Percentiles rank a stretch among this genome's conserved stretches.
These are phyloP conservation scores for Pteropus rufus DNA, from an alignment of 2,797 vertebrate genomes.

Conservation along the genomic window DNA sequence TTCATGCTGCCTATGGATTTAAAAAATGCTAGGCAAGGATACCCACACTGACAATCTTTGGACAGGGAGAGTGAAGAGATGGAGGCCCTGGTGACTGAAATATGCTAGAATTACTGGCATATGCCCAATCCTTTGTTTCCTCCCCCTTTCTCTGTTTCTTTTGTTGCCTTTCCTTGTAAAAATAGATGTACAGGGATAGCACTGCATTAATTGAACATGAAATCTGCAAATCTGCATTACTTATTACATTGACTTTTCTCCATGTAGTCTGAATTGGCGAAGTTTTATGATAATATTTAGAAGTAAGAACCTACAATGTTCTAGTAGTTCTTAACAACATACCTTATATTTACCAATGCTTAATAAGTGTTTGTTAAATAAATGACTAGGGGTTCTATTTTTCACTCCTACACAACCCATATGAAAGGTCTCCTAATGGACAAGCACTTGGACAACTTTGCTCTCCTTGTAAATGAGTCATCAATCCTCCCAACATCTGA, in stretches of 20 bases:
- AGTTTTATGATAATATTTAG: neutral
- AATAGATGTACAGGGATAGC: neutral
- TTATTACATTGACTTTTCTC: neutral
- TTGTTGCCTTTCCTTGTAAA: neutral
- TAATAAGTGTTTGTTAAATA: neutral
- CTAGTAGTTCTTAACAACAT: neutral
- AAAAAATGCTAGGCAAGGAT: slow-evolving; percentile 22
- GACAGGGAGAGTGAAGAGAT: neutral
- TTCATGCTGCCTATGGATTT: slow-evolving; percentile 55
- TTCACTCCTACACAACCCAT: neutral
- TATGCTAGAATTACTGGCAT: neutral
- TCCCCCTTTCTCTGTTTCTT: neutral
- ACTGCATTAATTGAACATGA: neutral
- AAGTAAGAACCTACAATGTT: neutral
- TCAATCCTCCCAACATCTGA: neutral
- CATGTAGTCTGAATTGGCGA: neutral
- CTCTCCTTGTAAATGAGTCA: neutral
- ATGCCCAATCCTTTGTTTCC: neutral
- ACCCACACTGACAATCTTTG: slow-evolving; percentile 11
- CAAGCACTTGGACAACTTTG: neutral
- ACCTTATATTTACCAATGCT: neutral
- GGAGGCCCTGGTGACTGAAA: neutral
- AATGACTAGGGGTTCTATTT: neutral
- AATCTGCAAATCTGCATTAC: neutral
- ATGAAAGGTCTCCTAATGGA: neutral